Conservation (phyloP, 2,888 invertebrate genomes). For the Kuschelorhynchus macadamiae region DNA sequence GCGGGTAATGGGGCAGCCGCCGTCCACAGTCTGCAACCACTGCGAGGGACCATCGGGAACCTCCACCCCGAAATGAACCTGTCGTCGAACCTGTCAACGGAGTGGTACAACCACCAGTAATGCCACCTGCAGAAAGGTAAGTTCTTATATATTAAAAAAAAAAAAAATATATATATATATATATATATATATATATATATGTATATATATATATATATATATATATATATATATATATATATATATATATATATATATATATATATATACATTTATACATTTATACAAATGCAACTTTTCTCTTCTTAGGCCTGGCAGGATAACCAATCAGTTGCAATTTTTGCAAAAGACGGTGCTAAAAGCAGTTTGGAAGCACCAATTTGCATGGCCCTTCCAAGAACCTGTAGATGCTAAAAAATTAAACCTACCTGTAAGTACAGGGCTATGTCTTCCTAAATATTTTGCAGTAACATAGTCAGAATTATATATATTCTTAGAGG, state of each 20-base stretch:
- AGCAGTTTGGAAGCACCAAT: conserved; percentile 97
- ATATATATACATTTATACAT: no score
- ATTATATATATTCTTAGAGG: no score
- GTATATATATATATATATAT: no score
- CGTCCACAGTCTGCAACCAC: conserved; percentile 32
- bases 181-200: no score
- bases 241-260: no score
- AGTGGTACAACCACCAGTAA: conserved; percentile 87
- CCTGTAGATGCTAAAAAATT: conserved; percentile 98
- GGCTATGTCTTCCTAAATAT: no score
- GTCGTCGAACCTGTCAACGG: conserved; percentile 90
- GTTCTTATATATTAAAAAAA: no score
- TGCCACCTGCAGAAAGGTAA: conserved; percentile 78
- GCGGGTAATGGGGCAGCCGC: conserved; percentile 43
- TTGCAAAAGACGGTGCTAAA: conserved; percentile 92
- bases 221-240: no score
- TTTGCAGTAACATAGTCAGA: no score
- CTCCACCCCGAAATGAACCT: conserved; percentile 80
- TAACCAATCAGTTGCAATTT: conserved; percentile 63
- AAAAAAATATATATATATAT: no score
- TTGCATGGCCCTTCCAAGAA: conserved; percentile 98
- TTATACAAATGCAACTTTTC: no score
- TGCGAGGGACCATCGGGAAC: conserved; percentile 62
- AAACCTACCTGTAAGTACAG: conserved; percentile 92
- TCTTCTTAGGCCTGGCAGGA: conserved; percentile 82